phyloP scores from a whole-genome alignment of 1,140 invertebrate species.

The Galendromus occidentalis region DNA sequence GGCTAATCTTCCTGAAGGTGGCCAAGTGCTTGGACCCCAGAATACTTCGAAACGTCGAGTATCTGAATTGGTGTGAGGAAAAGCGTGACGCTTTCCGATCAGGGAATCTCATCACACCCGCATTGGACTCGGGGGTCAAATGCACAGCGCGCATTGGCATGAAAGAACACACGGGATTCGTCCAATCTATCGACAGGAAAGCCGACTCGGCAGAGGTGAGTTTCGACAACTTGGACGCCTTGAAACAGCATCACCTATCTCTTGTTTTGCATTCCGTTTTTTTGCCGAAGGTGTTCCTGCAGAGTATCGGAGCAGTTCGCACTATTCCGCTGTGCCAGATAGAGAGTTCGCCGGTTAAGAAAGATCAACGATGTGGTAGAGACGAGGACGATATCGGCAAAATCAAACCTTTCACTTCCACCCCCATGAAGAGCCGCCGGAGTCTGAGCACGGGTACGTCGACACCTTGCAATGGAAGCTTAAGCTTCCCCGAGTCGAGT shows the following conservation, averaged over 20 bases:
- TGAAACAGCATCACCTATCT: neutral
- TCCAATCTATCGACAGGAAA: neutral
- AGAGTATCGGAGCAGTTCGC: neutral
- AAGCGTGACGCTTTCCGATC: conserved; percentile 2
- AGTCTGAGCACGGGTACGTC: too few relatives aligned
- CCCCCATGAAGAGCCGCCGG: too few relatives aligned
- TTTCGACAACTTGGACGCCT: neutral
- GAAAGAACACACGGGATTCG: conserved; percentile 6
- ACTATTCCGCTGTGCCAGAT: neutral
- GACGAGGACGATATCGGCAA: too few relatives aligned
- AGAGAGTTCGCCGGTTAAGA: neutral
- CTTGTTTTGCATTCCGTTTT: too few relatives aligned
- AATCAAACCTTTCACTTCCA: too few relatives aligned
- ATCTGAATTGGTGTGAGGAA: conserved; percentile 6
- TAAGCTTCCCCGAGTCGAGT: too few relatives aligned
- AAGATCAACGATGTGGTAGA: too few relatives aligned
- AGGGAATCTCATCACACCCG: neutral
- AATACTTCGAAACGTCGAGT: neutral
- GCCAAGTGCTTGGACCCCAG: neutral
- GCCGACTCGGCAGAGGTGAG: neutral
- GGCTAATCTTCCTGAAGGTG: neutral
- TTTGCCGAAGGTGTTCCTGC: neutral
- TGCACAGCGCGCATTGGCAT: neutral
- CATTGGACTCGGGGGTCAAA: neutral
- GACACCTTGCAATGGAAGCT: too few relatives aligned